These are phyloP conservation scores for Threskiornis aethiopicus DNA, from an alignment of 2,797 vertebrate species.

Conservation along the genomic window DNA sequence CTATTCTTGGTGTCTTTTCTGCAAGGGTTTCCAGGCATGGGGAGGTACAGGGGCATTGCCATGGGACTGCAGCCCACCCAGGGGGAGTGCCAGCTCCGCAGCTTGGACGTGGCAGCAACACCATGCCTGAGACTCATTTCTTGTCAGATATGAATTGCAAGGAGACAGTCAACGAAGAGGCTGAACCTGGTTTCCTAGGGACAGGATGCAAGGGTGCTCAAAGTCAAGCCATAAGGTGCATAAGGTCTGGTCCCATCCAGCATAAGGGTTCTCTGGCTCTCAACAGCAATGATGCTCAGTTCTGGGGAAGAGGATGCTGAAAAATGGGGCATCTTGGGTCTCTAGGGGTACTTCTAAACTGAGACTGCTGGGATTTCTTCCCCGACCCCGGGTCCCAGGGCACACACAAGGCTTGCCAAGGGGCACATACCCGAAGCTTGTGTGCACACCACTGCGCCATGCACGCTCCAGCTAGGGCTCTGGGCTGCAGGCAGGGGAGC, in stretches of 20 bases:
- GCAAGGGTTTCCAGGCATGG: neutral
- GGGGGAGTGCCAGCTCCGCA: neutral
- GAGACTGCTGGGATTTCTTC: neutral
- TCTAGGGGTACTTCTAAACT: neutral
- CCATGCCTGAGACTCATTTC: neutral
- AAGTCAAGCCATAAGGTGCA: neutral
- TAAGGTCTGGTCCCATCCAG: neutral
- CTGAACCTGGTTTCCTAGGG: neutral
- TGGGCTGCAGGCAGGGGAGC: neutral
- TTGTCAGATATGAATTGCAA: neutral
- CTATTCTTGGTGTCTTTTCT: neutral
- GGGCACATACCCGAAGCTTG: accelerated
- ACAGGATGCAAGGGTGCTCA: neutral
- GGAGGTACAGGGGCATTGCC: neutral
- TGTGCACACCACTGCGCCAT: accelerated
- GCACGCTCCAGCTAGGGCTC: neutral
- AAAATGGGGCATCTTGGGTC: neutral
- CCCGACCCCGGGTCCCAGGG: accelerated
- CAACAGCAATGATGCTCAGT: neutral
- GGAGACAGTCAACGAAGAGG: neutral
- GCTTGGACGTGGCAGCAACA: neutral
- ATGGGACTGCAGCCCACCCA: neutral
- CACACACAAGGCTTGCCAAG: neutral
- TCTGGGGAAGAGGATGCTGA: neutral
- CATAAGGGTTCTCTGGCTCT: neutral